phyloP scores from a whole-genome alignment of 2,113 vertebrate species.

The Engraulis encrasicolus region DNA sequence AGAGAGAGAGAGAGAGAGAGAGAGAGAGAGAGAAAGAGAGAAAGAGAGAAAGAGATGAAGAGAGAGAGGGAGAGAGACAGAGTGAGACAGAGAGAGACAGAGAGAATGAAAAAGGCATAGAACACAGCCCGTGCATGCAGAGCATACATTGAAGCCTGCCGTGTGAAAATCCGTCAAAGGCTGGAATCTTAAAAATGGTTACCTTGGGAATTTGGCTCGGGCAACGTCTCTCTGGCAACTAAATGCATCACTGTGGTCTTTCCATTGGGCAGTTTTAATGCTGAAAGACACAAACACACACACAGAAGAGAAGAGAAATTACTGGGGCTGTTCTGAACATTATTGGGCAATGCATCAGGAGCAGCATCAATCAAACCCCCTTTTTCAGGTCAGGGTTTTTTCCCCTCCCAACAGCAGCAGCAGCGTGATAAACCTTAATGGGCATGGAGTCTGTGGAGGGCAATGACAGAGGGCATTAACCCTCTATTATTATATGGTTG shows the following conservation, averaged over 20 bases:
- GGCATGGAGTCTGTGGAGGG: not conserved
- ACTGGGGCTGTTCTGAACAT: constrained; percentile 19
- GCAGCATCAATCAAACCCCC: constrained; percentile 6
- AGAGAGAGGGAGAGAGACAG: constrained; percentile 33
- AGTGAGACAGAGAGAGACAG: constrained; percentile 46
- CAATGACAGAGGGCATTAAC: constrained; percentile 20
- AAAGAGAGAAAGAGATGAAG: constrained; percentile 56
- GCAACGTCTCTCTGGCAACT: constrained; percentile 98
- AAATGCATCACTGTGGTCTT: constrained; percentile 99
- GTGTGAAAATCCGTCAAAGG: constrained; percentile 62
- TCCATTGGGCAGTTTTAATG: constrained; percentile 96
- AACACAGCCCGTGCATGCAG: constrained; percentile 59
- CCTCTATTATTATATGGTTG: too few relatives aligned
- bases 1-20: constrained; percentile 45
- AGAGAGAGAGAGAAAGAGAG: constrained; percentile 27
- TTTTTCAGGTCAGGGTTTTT: constrained; percentile 20
- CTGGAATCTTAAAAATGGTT: constrained; percentile 57
- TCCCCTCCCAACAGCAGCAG: too few relatives aligned
- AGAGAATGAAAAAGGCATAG: constrained; percentile 53
- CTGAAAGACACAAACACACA: constrained; percentile 66
- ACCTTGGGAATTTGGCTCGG: constrained; percentile 99
- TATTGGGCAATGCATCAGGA: constrained; percentile 25
- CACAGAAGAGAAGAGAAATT: constrained; percentile 43
- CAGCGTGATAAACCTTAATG: not conserved
- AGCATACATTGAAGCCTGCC: constrained; percentile 48